These are phyloP conservation scores for Fregata magnificens DNA, from an alignment of 2,113 vertebrate species.

Conservation along the genomic window DNA sequence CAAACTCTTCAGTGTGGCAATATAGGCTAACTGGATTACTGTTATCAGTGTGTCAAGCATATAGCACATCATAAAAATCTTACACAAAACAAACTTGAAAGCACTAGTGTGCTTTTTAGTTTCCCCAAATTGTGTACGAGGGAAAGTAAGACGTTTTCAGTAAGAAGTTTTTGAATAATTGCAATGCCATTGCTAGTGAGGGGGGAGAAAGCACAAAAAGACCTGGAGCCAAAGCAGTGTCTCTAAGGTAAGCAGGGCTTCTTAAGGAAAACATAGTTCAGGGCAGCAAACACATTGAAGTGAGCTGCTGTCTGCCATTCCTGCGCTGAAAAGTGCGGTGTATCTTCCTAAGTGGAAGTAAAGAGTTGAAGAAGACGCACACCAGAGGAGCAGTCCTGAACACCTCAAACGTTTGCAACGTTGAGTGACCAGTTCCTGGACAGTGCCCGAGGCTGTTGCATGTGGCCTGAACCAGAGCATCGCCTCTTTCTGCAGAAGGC, in stretches of 20 bases:
- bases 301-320: not conserved
- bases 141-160: not conserved
- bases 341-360: not conserved
- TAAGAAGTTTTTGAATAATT: constrained; percentile 4
- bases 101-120: not conserved
- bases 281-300: constrained; percentile 40
- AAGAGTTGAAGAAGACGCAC: not conserved
- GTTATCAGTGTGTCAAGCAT: constrained; percentile 18
- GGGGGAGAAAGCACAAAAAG: not conserved
- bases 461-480: constrained; percentile 6
- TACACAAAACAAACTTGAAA: constrained; percentile 6
- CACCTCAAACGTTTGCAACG: not conserved
- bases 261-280: not conserved
- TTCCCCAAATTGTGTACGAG: not conserved
- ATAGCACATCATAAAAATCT: constrained; percentile 43
- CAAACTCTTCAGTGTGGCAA: not conserved
- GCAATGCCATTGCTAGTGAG: not conserved
- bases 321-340: not conserved
- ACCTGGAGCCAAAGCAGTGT: not conserved
- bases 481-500: constrained; percentile 25
- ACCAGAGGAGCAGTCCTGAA: not conserved
- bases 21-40: not conserved
- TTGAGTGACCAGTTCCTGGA: not conserved
- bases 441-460: constrained; percentile 9
- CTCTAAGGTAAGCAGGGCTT: not conserved